These are phyloP conservation scores for Mamestra configurata DNA, from an alignment of 1,140 invertebrate genomes.

Conservation along the genomic window DNA sequence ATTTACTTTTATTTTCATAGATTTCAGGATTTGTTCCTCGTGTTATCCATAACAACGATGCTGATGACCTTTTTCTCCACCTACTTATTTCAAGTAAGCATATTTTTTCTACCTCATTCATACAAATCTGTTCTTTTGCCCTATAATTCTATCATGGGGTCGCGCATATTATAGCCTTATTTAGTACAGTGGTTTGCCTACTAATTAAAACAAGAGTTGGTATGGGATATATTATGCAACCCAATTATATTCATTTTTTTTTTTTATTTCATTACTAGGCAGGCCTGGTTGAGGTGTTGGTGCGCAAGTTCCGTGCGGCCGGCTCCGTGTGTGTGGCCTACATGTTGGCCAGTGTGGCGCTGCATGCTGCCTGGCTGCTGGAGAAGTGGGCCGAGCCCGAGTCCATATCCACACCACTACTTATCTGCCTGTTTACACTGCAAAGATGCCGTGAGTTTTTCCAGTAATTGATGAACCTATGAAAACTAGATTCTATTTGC, in stretches of 20 bases:
- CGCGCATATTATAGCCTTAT: too few species aligned
- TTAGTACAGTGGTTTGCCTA: too few species aligned
- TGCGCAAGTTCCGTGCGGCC: slow-evolving; percentile 89
- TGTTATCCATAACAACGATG: slow-evolving; percentile 90
- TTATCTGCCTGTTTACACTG: slow-evolving; percentile 89
- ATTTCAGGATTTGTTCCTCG: slow-evolving; percentile 91
- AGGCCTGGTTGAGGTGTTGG: slow-evolving; percentile 91
- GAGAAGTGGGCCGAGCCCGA: slow-evolving; percentile 88
- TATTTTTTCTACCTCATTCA: background rate
- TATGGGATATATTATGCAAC: too few species aligned
- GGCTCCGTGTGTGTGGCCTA: slow-evolving; percentile 89
- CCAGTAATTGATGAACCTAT: slow-evolving; percentile 45
- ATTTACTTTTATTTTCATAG: slow-evolving; percentile 80
- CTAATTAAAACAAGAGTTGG: too few species aligned
- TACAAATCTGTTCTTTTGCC: too few species aligned
- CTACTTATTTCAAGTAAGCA: slow-evolving; percentile 92
- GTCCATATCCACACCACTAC: slow-evolving; percentile 87
- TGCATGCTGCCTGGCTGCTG: slow-evolving; percentile 89
- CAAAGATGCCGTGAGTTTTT: slow-evolving; percentile 89
- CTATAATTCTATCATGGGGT: too few species aligned
- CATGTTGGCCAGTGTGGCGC: slow-evolving; percentile 87
- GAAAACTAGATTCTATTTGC: background rate
- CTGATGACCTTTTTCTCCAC: slow-evolving; percentile 92
- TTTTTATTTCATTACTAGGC: slow-evolving; percentile 80
- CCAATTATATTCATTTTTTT: too few species aligned